A percentile compares a stretch with the other conserved stretches of the same genome.
These are phyloP conservation scores for Parelbella ahira DNA, from an alignment of 2,888 invertebrate genomes.

Conservation along the genomic window DNA sequence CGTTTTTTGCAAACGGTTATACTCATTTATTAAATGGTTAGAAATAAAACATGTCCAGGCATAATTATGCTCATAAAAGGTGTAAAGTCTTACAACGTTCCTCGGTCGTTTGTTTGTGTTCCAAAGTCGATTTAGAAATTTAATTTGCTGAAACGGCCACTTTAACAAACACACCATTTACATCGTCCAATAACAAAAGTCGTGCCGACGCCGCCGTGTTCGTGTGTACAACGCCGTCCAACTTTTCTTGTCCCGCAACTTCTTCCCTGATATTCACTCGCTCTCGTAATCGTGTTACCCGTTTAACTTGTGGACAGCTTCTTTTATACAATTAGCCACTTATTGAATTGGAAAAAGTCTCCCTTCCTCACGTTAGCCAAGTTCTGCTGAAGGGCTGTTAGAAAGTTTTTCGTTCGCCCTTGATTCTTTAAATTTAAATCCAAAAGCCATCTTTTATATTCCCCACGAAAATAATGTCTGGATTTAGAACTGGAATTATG, in stretches of 20 bases:
- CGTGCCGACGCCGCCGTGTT: slow-evolving; percentile 12
- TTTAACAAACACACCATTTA: slow-evolving; percentile 20
- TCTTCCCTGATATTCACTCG: slow-evolving; percentile 60
- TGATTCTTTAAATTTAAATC: slow-evolving; percentile 12
- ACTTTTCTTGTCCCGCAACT: slow-evolving; percentile 42
- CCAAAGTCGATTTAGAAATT: slow-evolving; percentile 7
- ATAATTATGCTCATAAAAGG: no score
- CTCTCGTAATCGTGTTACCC: slow-evolving; percentile 61
- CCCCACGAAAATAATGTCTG: slow-evolving; percentile 11
- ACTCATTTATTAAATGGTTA: no score
- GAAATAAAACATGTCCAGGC: no score
- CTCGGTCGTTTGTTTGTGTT: slow-evolving; percentile 3
- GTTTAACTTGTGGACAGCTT: slow-evolving; percentile 67
- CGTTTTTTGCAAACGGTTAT: no score
- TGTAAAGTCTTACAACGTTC: no score
- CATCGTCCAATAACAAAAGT: slow-evolving; percentile 19
- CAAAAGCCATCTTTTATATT: slow-evolving; percentile 10
- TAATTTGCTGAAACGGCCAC: slow-evolving; percentile 14
- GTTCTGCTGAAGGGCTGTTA: slow-evolving; percentile 33
- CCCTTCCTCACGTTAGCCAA: slow-evolving; percentile 32
- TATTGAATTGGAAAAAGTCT: slow-evolving; percentile 50
- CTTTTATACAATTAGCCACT: slow-evolving; percentile 64
- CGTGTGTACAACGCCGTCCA: slow-evolving; percentile 29
- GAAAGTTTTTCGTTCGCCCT: slow-evolving; percentile 26
- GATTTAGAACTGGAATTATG: slow-evolving; percentile 14